A percentile compares a stretch with the other conserved stretches of the same genome.
Conservation (phyloP, 2,113 vertebrate genomes). For the human (Homo sapiens) region DNA sequence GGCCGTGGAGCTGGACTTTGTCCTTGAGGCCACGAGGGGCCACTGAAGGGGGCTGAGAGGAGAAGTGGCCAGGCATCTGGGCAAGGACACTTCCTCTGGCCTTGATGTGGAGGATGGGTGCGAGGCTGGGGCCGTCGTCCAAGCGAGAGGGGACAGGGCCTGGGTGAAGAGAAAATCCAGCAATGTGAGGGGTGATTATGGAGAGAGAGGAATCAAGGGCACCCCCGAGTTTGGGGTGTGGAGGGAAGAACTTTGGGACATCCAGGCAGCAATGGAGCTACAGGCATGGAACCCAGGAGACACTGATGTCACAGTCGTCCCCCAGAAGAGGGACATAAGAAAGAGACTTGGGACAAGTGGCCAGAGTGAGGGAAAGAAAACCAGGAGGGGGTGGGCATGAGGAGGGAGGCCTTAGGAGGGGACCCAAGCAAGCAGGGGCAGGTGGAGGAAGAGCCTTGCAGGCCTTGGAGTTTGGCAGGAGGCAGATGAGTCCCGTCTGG, state of each 20-base stretch:
- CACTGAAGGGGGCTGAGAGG: background rate
- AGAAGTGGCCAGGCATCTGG: background rate
- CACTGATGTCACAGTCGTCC: background rate
- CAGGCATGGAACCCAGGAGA: background rate
- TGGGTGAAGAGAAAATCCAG: no score
- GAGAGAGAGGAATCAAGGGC: background rate
- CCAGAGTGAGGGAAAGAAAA: background rate
- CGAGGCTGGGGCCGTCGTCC: background rate
- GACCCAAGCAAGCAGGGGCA: no score
- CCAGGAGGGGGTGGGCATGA: no score
- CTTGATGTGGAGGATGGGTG: background rate
- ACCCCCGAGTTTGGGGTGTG: background rate
- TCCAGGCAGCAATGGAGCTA: background rate
- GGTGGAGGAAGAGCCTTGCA: background rate
- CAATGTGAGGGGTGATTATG: background rate
- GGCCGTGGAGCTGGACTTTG: constrained; percentile 14
- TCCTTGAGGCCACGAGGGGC: constrained; percentile 3
- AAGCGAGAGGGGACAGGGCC: background rate
- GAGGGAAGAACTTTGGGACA: background rate
- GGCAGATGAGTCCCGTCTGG: background rate
- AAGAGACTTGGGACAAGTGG: background rate
- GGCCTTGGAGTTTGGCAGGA: background rate
- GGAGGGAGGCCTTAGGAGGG: background rate
- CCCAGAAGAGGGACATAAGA: background rate
- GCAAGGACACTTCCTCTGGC: background rate